These are phyloP conservation scores for Glaucomys volans DNA, from an alignment of 2,113 vertebrate genomes.

Conservation along the genomic window DNA sequence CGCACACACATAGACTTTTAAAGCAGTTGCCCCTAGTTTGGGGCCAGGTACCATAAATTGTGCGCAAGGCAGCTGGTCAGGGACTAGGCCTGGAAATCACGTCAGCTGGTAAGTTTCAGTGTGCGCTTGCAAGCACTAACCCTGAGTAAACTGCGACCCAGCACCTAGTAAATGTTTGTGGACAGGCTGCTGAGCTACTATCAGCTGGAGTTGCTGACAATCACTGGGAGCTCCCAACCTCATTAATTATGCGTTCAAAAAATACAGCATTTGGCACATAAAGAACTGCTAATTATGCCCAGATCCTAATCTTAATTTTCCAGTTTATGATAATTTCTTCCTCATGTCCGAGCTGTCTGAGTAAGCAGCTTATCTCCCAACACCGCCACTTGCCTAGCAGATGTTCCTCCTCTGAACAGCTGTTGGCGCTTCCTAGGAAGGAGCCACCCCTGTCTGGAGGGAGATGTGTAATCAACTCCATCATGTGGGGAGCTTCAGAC, in stretches of 20 bases:
- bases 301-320: constrained; percentile 84
- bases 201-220: constrained; percentile 74
- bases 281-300: constrained; percentile 85
- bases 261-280: constrained; percentile 82
- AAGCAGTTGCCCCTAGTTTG: neutral
- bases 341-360: constrained; percentile 83
- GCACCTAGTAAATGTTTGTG: constrained; percentile 61
- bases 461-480: constrained; percentile 40
- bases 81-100: neutral
- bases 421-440: constrained; percentile 82
- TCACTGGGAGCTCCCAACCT: constrained; percentile 78
- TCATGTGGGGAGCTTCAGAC: constrained; percentile 19
- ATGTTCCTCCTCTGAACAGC: constrained; percentile 83
- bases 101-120: neutral
- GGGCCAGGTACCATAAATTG: neutral
- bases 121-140: neutral
- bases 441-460: constrained; percentile 65
- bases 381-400: constrained; percentile 79
- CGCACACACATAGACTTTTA: neutral
- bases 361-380: constrained; percentile 83
- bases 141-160: neutral
- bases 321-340: constrained; percentile 84
- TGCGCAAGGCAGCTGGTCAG: neutral
- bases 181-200: constrained; percentile 80
- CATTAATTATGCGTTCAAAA: constrained; percentile 84